Percentiles rank a stretch among this genome's conserved stretches.
Evolutionary conservation across 2,797 vertebrate genomes (phyloP).

Genomic region (Artibeus lituratus): DNA sequence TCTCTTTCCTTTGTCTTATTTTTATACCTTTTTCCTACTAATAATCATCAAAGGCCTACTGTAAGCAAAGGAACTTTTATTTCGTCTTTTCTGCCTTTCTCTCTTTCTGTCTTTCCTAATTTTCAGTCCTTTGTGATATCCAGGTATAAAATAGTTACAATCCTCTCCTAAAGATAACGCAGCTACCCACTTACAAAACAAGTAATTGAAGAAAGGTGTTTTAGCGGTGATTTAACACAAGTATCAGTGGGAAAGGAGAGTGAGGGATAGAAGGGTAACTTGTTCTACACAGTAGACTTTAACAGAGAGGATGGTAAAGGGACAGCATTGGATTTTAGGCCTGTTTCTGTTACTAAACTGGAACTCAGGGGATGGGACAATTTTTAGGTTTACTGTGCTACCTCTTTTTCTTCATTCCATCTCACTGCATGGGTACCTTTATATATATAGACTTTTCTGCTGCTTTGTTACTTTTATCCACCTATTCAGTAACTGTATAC

Average conservation of each 20-base stretch:
- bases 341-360: not conserved
- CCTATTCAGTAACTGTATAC: fast-evolving
- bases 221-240: not conserved
- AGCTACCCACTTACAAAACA: not conserved
- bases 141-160: not conserved
- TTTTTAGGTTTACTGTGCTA: not conserved
- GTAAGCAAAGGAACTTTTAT: not conserved
- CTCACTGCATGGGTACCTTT: not conserved
- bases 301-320: not conserved
- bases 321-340: not conserved
- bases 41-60: not conserved
- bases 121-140: not conserved
- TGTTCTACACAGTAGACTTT: not conserved
- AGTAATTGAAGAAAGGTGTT: not conserved
- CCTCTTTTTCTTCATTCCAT: not conserved
- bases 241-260: too few relatives aligned
- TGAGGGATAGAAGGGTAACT: fast-evolving
- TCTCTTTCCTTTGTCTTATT: not conserved
- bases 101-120: not conserved
- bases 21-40: not conserved
- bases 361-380: not conserved
- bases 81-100: not conserved
- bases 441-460: not conserved
- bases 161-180: not conserved
- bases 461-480: not conserved